Base-by-base conservation (phyloP, 2,888 invertebrate species). In the Athetis lepigone region DNA sequence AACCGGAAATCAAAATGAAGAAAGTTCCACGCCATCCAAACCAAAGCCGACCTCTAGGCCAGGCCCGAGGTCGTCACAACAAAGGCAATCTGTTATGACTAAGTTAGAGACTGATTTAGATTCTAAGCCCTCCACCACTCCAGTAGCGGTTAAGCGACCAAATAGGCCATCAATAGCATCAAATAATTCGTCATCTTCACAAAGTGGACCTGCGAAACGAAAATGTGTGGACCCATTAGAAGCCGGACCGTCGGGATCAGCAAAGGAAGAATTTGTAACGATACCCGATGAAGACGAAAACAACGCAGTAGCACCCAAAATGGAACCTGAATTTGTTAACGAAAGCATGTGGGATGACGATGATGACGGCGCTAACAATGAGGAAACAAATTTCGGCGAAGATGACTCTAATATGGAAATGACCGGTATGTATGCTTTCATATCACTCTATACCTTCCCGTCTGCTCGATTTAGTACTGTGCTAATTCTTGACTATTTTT, bases 341-440 rank as follows among this genome's bases (percentile, higher is more conserved):
- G 96, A 96, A 85, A 94, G 95, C 71, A 92, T 95, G 92, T 95
- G 95, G 95, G 95, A 95, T 70, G 95, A 95, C 66, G 96, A 96
- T 71, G 96, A 96, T 77, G 96, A 96, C 76, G 96, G 96, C 81
- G 92, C 96, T 27, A 96, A 95, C 66, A 96, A 96, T 82, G 96
- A 96, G 80, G 96, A 96, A 85, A 94, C 96, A 0, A 95, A 95
- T 81, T 96, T 96, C 79, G 96, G 96, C 83, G 96, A 96, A 90
- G 96, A 96, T 63, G 96, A 96, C 88, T 95, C 96, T 1, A 96
- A 96, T 85, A 96, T 96, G 90, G 96, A 96, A 89, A 96, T 96
- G 95, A 90, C 95, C 86, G 95, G 95, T 95, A 86, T 81, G 81
- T 84, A 42, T 49, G 13, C 13, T 33, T 33, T 25, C 25, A 25